These are phyloP conservation scores for Lates japonicus DNA, from an alignment of 2,797 vertebrate species.

Conservation along the genomic window DNA sequence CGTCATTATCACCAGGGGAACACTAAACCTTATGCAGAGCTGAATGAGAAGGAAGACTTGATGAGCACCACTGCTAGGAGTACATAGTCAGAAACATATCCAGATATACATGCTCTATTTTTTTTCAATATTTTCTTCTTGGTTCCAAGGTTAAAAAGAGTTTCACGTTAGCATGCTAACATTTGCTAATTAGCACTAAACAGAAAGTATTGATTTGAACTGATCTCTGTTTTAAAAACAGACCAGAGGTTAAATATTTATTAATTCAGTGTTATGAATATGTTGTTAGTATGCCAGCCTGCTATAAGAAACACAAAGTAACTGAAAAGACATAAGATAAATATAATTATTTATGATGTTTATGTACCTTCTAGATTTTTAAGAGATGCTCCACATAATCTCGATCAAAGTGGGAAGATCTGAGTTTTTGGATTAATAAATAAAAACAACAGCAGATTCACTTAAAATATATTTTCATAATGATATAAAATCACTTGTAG, in stretches of 20 bases:
- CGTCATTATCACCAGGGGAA: constrained; percentile 80
- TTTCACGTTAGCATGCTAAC: background rate
- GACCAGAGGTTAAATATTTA: background rate
- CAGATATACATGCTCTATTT: background rate
- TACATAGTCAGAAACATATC: constrained; percentile 14
- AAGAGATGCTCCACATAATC: too few relatives aligned
- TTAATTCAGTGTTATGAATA: too few relatives aligned
- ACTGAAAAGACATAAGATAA: background rate
- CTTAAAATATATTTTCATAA: too few relatives aligned
- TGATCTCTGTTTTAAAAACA: background rate
- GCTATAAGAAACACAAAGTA: background rate
- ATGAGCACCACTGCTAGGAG: constrained; percentile 21
- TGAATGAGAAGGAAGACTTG: constrained; percentile 58
- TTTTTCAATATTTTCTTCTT: constrained; percentile 6
- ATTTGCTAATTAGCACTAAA: background rate
- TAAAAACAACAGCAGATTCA: too few relatives aligned
- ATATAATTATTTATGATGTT: background rate
- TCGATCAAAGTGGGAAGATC: too few relatives aligned
- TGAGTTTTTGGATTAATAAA: too few relatives aligned
- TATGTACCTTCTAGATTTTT: too few relatives aligned
- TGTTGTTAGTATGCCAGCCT: too few relatives aligned
- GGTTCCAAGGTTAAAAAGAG: constrained; percentile 20
- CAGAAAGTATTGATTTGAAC: background rate
- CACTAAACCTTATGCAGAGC: constrained; percentile 70
- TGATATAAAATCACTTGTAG: too few relatives aligned